Evolutionary conservation across 2,797 vertebrate species (phyloP), one percentile per base, ranked within the genome.

Genomic region (Pseudochromis fuscus): DNA sequence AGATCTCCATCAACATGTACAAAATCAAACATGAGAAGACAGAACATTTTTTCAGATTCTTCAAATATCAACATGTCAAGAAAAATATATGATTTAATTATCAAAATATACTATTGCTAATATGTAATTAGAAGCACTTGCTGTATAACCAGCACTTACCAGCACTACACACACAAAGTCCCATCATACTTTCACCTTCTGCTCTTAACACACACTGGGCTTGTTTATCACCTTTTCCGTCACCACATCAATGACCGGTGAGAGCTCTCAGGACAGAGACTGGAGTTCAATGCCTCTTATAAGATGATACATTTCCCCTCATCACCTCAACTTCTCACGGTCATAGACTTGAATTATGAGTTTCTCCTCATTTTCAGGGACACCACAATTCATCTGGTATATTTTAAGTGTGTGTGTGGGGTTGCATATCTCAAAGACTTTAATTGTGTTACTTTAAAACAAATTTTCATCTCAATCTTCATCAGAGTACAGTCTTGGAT

Each of bases 81-180:
- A 40, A 40, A 5, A 16, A 40, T 33, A 37, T 13, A 31, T 23
- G 8, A n/a, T 18, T 62, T 37, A 4, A 5, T 50, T 38, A 37
- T 63, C 37, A 28, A 4, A 13, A 58, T 16, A 2, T 28, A n/a
- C n/a, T n/a, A n/a, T n/a, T n/a, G n/a, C n/a, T n/a, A n/a, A n/a
- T n/a, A n/a, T n/a, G n/a, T n/a, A n/a, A n/a, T n/a, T n/a, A n/a
- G n/a, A n/a, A n/a, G 28, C 9, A 37, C 33, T 16, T 19, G 37
- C 2, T 63, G 2, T 21, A 67, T 19, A 49, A 45, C 25, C 59
- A 60, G 53, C 48, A 56, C 13, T 33, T 52, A 62, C 42, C n/a
- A 51, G 19, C 46, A 52, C 37, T 60, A 11, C 25, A 60, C 55
- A 50, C 61, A 38, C 31, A 33, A 64, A 27, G 51, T 35, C 31